phyloP scores from a whole-genome alignment of 2,888 invertebrate genomes.

The Noctuana brunneofusca region DNA sequence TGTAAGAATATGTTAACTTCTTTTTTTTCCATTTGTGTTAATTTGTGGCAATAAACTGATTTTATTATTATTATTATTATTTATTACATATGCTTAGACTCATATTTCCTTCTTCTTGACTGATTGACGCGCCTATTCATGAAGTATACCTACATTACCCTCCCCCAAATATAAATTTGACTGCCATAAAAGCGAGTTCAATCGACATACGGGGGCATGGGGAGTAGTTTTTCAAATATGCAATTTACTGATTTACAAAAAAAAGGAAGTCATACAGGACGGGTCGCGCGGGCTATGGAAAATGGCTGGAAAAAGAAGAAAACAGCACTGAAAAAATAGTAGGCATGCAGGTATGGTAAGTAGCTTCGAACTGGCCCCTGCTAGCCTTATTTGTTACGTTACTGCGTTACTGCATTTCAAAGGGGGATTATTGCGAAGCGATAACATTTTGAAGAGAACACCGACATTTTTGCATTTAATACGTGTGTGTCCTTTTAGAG shows the following conservation, averaged over 20 bases:
- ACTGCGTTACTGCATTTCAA: conserved; percentile 45
- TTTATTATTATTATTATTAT: too few species aligned
- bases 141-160: conserved; percentile 32
- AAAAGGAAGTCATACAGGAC: conserved; percentile 58
- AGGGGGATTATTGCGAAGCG: conserved; percentile 19
- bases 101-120: not conserved
- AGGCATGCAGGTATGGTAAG: conserved; percentile 71
- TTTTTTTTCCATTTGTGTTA: too few species aligned
- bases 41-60: too few species aligned
- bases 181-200: conserved; percentile 45
- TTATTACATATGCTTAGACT: too few species aligned
- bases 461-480: conserved; percentile 6
- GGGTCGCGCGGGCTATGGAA: conserved; percentile 65
- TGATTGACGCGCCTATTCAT: conserved; percentile 1
- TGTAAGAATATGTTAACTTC: too few species aligned
- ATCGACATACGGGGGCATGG: conserved; percentile 49
- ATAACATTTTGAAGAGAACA: conserved; percentile 23
- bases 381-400: conserved; percentile 59
- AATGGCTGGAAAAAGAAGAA: conserved; percentile 68
- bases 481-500: not conserved
- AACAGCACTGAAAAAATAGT: conserved; percentile 67
- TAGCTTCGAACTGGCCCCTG: conserved; percentile 56
- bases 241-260: conserved; percentile 81
- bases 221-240: conserved; percentile 81
- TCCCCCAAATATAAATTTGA: conserved; percentile 43